Base-by-base conservation (phyloP, 2,113 vertebrate species). In the Saccopteryx leptura region DNA sequence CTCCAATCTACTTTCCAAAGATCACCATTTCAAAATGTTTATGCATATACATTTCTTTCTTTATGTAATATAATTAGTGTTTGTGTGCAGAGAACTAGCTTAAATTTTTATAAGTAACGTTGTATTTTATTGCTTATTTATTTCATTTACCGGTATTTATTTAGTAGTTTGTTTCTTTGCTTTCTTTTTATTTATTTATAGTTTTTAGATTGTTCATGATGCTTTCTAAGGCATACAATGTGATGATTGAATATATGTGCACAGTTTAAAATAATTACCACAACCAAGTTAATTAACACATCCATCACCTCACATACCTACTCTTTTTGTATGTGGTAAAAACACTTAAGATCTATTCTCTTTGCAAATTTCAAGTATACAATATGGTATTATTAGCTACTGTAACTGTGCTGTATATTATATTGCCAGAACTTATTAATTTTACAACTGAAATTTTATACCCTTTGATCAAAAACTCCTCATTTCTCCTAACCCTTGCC, bases 1-100 rank as follows among this genome's bases (percentile, higher is more conserved):
- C 5, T 90, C 61, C 14, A 33, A 7, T 21, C 9, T 88, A 7
- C 18, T 7, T n/a, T 71, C 31, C 66, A 81, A 9, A 80, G 52
- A 46, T 8, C 13, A 48, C 10, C 61, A 26, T 88, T 93, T 33
- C 56, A 52, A 46, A 69, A 12, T 58, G 8, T 85, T 60, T n/a
- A 31, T 24, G 8, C n/a, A 21, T 56, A n/a, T 1, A 15, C 13
- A 75, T 90, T 65, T 56, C 28, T 58, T 39, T 39, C 65, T 63
- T 85, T 92, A 26, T 71, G 13, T 76, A 56, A 84, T 83, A 72
- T 79, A 33, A 48, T 88, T 94, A 93, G 28, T 83, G 18, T 48
- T 26, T 69, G 7, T 91, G 3, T 48, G 8, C 10, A 26, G 33
- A 91, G 19, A 89, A 74, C 0, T 50, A 69, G 58, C 46, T 93